These are phyloP conservation scores for Ceratoteleas bidentatus DNA, from an alignment of 1,140 invertebrate genomes.

Conservation along the genomic window DNA sequence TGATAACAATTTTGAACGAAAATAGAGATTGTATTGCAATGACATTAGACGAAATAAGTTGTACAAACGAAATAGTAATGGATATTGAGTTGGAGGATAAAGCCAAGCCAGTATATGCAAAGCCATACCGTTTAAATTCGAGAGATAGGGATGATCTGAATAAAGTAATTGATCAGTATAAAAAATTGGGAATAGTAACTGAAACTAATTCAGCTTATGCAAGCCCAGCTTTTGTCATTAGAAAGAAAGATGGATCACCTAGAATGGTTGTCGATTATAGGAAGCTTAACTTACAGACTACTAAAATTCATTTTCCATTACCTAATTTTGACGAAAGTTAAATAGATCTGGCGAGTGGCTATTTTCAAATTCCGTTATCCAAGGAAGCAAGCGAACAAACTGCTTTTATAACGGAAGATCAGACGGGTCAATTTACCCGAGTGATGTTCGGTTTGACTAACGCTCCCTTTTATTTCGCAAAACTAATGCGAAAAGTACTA, in stretches of 20 bases:
- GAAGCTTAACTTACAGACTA: not conserved
- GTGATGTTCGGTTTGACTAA: too few relatives aligned
- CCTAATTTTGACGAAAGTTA: too few relatives aligned
- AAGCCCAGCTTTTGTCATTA: not conserved
- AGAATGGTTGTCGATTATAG: not conserved
- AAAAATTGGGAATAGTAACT: not conserved
- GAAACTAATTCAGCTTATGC: constrained; percentile 2
- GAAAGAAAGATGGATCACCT: not conserved
- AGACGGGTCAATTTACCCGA: too few relatives aligned
- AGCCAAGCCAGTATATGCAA: not conserved
- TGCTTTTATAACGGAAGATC: too few relatives aligned
- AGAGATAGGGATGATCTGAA: not conserved
- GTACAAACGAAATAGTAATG: not conserved
- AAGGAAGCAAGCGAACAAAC: too few relatives aligned
- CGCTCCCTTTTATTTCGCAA: too few relatives aligned
- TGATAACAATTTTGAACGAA: not conserved
- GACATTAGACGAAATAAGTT: not conserved
- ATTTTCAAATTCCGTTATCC: too few relatives aligned
- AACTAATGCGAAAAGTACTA: too few relatives aligned
- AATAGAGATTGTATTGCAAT: not conserved
- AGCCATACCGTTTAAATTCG: constrained; percentile 1
- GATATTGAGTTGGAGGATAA: not conserved
- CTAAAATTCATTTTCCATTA: not conserved
- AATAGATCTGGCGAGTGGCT: too few relatives aligned
- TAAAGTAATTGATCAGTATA: not conserved